Evolutionary conservation across 2,888 invertebrate species (phyloP).

Genomic region (Dryomyza anilis): DNA sequence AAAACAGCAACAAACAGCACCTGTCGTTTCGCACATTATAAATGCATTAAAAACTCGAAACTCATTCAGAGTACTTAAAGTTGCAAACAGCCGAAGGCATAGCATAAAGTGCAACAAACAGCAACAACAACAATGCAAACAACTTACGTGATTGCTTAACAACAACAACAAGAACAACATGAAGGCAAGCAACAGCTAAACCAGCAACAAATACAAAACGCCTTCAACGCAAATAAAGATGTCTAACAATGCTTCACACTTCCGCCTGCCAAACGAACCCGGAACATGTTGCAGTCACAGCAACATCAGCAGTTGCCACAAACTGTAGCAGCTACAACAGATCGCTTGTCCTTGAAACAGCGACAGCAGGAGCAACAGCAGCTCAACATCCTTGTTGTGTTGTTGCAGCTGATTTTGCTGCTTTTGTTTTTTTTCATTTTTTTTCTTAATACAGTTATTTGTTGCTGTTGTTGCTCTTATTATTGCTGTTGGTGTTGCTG

Average conservation of each 20-base stretch:
- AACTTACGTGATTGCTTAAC: conserved; percentile 1
- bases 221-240: conserved; percentile 5
- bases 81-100: conserved; percentile 1
- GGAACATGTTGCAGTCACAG: conserved; percentile 3
- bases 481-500: no score
- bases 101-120: neutral
- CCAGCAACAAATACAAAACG: neutral
- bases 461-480: no score
- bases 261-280: neutral
- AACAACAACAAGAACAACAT: neutral
- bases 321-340: neutral
- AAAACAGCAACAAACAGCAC: neutral
- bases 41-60: conserved; percentile 14
- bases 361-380: no score
- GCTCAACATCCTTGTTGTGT: conserved; percentile 6
- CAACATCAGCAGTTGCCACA: conserved; percentile 4
- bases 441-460: no score
- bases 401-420: no score
- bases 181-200: neutral
- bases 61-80: neutral
- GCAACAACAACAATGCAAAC: neutral
- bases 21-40: conserved; percentile 10
- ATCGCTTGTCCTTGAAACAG: neutral
- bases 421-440: no score
- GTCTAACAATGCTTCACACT: conserved; percentile 3